Evolutionary conservation across 2,797 vertebrate species (phyloP).

Genomic region (Masticophis lateralis): DNA sequence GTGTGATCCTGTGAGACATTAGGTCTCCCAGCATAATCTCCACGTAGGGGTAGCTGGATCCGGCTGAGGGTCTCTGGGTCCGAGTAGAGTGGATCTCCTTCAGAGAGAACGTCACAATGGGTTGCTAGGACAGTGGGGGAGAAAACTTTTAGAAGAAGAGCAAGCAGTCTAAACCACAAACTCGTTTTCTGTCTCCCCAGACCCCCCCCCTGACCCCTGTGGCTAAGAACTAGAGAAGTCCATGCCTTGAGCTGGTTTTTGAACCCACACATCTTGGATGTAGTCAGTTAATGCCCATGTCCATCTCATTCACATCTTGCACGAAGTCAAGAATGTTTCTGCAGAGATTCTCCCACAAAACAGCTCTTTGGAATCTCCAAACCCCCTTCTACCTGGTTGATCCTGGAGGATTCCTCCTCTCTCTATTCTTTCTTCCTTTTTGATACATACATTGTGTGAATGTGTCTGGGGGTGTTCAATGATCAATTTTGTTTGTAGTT

Average conservation of each 20-base stretch:
- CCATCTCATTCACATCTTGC: not conserved
- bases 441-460: not conserved
- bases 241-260: not conserved
- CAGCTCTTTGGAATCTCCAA: not conserved
- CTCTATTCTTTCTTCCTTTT: not conserved
- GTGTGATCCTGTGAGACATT: constrained; percentile 83
- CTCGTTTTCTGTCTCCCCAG: not conserved
- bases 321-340: not conserved
- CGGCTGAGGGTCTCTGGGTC: constrained; percentile 85
- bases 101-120: constrained; percentile 83
- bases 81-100: constrained; percentile 92
- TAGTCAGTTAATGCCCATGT: not conserved
- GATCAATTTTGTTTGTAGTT: not conserved
- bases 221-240: not conserved
- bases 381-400: not conserved
- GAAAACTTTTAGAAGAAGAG: not conserved
- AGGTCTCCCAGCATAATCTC: constrained; percentile 88
- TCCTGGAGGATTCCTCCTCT: not conserved
- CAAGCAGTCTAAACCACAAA: not conserved
- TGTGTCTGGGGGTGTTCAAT: not conserved
- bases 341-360: not conserved
- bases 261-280: not conserved
- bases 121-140: constrained; percentile 71
- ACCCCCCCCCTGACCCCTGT: not conserved
- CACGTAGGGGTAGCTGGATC: constrained; percentile 91